Evolutionary conservation across 2,888 invertebrate genomes (phyloP), one percentile per base, ranked within the genome.

Genomic region (Netelia fuscicornis): DNA sequence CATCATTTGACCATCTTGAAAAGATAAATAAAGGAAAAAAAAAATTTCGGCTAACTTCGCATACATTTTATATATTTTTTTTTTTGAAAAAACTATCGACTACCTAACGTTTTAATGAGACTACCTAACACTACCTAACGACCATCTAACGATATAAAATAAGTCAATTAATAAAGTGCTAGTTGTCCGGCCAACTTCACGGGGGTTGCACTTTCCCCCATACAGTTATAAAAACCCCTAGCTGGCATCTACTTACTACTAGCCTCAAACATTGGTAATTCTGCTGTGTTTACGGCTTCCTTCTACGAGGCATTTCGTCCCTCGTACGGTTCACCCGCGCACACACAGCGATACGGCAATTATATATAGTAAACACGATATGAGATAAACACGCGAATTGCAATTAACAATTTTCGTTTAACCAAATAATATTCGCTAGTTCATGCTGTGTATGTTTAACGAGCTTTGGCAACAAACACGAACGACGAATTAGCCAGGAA

Each of bases 401-500:
- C 58, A 20, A 58, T 20, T 58, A 58, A 20, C 17, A 58, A 58
- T 58, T 58, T 17, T 20, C 9, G 58, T 10, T 58, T 58, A 20
- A 58, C 58, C 17, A 20, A 10, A 20, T 23, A 20, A 20, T 58
- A n/a, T 54, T 58, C 17, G 17, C 23, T 17, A 13, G 17, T 20
- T 58, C 58, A 10, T 58, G 2, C 10, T 20, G 58, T 17, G 58
- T 20, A 9, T 9, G 48, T 13, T 48, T 48, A 2, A 48, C 2
- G 13, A 48, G 2, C 3, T 48, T 48, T 48, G 48, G 13, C 9
- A 67, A 64, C 37, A 37, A 30, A 23, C 20, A 17, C 30, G 60
- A 54, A 52, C 56, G 71, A 79, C 30, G 67, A 77, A 37, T 82
- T 9, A 72, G 25, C 70, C 56, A 86, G 84, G 77, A 83, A 85